Evolutionary conservation across 2,888 invertebrate species (phyloP).

Genomic region (Callimorpha dominula): DNA sequence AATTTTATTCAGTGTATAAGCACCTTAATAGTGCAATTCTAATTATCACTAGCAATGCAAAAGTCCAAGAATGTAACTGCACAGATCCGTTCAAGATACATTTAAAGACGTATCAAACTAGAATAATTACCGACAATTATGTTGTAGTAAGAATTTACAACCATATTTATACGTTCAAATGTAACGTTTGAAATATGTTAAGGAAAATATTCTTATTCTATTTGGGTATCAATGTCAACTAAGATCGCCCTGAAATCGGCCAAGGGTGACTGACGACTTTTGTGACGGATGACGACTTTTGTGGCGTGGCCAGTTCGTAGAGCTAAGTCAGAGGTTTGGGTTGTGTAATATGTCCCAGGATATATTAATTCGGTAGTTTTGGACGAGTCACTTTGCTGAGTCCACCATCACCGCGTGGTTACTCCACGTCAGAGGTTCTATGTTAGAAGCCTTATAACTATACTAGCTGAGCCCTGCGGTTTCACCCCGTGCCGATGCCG

Average conservation of each 20-base stretch:
- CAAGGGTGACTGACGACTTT: background rate
- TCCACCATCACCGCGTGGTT: too few species aligned
- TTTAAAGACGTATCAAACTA: background rate
- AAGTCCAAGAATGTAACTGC: background rate
- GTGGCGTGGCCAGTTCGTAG: too few species aligned
- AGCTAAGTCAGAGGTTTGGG: too few species aligned
- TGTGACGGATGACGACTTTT: too few species aligned
- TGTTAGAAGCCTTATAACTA: too few species aligned
- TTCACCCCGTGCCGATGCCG: too few species aligned
- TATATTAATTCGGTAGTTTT: too few species aligned
- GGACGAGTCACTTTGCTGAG: too few species aligned
- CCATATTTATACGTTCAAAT: background rate
- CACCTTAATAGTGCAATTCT: background rate
- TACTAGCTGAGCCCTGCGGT: too few species aligned
- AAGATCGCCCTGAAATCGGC: background rate
- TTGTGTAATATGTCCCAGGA: too few species aligned
- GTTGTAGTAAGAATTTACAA: background rate
- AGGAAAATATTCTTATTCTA: background rate
- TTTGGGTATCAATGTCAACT: background rate
- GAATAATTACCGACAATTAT: constrained; percentile 8
- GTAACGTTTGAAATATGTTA: background rate
- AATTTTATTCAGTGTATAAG: background rate
- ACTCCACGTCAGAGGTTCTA: too few species aligned
- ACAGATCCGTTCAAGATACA: constrained; percentile 1
- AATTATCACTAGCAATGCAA: background rate